These are phyloP conservation scores for Popillia japonica DNA, from an alignment of 1,140 invertebrate species.

Conservation along the genomic window DNA sequence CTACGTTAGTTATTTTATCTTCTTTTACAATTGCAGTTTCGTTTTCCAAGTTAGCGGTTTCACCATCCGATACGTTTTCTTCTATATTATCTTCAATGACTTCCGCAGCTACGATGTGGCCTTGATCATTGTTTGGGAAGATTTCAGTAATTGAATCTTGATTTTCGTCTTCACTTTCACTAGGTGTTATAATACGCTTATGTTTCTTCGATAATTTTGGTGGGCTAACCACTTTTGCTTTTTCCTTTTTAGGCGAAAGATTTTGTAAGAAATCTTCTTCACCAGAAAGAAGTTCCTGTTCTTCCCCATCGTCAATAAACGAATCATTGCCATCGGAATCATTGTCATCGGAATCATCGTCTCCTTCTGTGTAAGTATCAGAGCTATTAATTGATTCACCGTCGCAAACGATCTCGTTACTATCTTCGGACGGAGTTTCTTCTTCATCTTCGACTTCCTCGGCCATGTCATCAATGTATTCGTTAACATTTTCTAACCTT, in stretches of 20 bases:
- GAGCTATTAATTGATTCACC: constrained; percentile 53
- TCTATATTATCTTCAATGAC: constrained; percentile 29
- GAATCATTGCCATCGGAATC: constrained; percentile 50
- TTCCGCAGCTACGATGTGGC: background rate
- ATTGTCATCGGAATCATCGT: constrained; percentile 43
- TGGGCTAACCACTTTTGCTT: constrained; percentile 11
- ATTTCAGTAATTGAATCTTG: background rate
- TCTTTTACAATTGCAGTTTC: background rate
- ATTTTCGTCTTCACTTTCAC: constrained; percentile 43
- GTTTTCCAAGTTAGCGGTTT: background rate
- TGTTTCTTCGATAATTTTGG: constrained; percentile 17
- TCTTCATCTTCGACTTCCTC: constrained; percentile 54
- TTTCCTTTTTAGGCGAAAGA: constrained; percentile 38
- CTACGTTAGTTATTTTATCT: constrained; percentile 28
- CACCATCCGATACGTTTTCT: background rate
- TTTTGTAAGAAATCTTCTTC: constrained; percentile 46
- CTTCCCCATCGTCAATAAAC: constrained; percentile 53
- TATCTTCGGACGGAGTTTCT: constrained; percentile 53
- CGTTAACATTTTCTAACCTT: constrained; percentile 18
- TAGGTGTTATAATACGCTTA: constrained; percentile 41
- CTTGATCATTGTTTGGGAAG: background rate
- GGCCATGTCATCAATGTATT: constrained; percentile 48
- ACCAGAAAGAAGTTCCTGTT: constrained; percentile 48
- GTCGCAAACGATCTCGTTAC: constrained; percentile 54
- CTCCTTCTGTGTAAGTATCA: constrained; percentile 45